phyloP scores from a whole-genome alignment of 2,888 invertebrate genomes.

The Ceratothoa steindachneri region DNA sequence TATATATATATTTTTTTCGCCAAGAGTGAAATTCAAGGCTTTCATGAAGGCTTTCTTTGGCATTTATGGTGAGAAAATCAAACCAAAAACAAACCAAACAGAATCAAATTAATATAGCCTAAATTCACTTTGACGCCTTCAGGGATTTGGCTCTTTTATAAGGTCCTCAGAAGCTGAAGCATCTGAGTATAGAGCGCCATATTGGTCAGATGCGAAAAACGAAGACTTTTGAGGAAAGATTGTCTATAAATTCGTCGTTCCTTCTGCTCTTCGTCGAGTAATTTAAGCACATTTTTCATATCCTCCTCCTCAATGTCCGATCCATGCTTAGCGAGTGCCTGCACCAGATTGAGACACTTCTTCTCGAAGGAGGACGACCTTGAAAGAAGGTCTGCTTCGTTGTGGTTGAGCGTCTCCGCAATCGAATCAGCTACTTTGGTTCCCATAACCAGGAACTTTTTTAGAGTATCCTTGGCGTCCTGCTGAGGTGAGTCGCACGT shows the following conservation, averaged over 20 bases:
- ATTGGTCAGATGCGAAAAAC: not conserved
- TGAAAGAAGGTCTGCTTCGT: not conserved
- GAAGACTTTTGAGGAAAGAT: not conserved
- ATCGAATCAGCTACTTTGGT: not conserved
- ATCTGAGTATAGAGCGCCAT: slow-evolving; percentile 1
- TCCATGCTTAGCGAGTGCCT: slow-evolving; percentile 1
- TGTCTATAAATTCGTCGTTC: not conserved
- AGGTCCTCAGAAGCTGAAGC: not conserved
- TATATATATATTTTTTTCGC: no score
- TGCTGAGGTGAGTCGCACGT: not conserved
- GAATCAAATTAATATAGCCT: not conserved
- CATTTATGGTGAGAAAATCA: no score
- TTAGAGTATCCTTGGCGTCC: not conserved
- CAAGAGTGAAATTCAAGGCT: no score
- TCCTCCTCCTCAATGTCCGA: not conserved
- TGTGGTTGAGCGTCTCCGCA: not conserved
- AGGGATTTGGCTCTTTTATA: no score
- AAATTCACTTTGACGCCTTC: no score
- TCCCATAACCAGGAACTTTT: not conserved
- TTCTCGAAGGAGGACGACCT: not conserved
- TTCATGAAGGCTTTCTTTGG: no score
- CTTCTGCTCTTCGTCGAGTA: slow-evolving; percentile 4
- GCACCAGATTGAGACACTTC: not conserved
- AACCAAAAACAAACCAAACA: not conserved
- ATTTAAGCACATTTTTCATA: not conserved